phyloP scores from a whole-genome alignment of 2,888 invertebrate species.

The Melangyna quadrimaculata region DNA sequence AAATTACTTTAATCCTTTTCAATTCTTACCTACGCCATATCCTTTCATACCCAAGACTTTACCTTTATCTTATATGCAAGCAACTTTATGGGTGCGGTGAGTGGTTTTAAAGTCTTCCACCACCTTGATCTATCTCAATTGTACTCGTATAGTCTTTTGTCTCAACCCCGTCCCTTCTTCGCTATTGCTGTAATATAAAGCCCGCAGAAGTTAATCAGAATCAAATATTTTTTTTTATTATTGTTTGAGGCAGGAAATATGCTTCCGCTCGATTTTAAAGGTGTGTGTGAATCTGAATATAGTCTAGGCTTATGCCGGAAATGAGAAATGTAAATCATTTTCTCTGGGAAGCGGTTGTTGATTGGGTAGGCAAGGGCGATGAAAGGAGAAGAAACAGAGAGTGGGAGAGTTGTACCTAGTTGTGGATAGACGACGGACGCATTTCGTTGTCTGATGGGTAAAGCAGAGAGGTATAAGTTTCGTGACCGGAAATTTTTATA shows the following conservation, averaged over 20 bases:
- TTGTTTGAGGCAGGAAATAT: constrained; percentile 56
- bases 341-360: not conserved
- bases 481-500: constrained; percentile 64
- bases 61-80: constrained; percentile 12
- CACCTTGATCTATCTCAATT: not conserved
- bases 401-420: not conserved
- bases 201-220: constrained; percentile 65
- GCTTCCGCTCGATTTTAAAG: constrained; percentile 40
- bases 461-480: constrained; percentile 42
- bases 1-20: constrained; percentile 36
- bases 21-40: not conserved
- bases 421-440: not conserved
- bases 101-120: not conserved
- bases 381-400: not conserved
- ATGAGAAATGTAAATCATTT: constrained; percentile 62
- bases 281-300: not conserved
- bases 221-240: constrained; percentile 61
- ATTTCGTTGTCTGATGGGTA: not conserved
- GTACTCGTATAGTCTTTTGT: not conserved
- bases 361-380: too few relatives aligned
- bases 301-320: constrained; percentile 34
- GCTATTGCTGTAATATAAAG: constrained; percentile 24
- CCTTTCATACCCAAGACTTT: not conserved
- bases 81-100: not conserved
- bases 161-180: not conserved